Percentiles rank a stretch among this genome's conserved stretches.
Evolutionary conservation across 2,797 vertebrate species (phyloP).

Genomic region (Gymnothorax javanicus): DNA sequence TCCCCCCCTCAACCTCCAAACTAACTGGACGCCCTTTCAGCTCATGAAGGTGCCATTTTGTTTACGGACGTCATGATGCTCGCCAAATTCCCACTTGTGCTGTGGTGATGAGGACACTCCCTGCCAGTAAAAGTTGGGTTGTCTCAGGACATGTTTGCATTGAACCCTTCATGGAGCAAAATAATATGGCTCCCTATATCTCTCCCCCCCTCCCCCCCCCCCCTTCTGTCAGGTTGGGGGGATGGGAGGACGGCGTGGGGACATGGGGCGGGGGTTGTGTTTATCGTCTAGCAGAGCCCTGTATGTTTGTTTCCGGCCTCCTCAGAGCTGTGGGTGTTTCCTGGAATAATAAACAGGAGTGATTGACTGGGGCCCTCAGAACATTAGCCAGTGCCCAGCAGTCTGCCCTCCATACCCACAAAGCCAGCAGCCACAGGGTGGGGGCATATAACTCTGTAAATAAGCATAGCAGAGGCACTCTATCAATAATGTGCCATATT

Average conservation of each 20-base stretch:
- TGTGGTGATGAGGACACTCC: conserved; percentile 20
- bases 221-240: neutral
- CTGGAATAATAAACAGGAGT: conserved; percentile 31
- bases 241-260: too few relatives aligned
- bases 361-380: conserved; percentile 21
- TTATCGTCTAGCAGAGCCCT: neutral
- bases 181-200: conserved; percentile 13
- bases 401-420: neutral
- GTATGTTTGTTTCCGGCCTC: conserved; percentile 19
- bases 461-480: neutral
- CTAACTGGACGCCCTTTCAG: neutral
- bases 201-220: neutral
- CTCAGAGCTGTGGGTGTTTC: conserved; percentile 1
- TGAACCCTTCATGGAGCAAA: conserved; percentile 3
- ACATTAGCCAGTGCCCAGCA: neutral
- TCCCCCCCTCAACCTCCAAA: neutral
- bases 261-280: conserved; percentile 6
- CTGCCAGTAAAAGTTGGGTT: conserved; percentile 6
- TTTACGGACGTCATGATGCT: neutral
- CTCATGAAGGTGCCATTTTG: conserved; percentile 1
- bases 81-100: conserved; percentile 13
- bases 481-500: neutral
- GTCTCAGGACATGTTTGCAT: conserved; percentile 10
- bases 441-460: neutral
- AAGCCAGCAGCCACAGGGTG: neutral